Conservation (phyloP, 2,797 vertebrate species). For the Gadopsis marmoratus region DNA sequence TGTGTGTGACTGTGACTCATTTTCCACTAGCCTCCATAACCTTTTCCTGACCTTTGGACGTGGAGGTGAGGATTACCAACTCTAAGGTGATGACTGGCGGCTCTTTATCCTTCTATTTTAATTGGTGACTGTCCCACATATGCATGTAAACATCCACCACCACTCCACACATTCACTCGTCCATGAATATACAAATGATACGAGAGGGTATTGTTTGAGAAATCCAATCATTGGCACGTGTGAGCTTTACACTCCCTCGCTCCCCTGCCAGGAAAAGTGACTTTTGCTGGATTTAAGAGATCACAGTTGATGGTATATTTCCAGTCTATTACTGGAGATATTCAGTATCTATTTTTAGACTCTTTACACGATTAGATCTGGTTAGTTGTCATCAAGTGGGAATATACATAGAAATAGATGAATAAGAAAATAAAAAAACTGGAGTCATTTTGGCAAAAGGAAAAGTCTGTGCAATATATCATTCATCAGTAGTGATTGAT, state of each 20-base stretch:
- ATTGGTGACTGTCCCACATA: slow-evolving; percentile 18
- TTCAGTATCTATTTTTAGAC: slow-evolving; percentile 58
- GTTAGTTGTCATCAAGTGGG: slow-evolving; percentile 5
- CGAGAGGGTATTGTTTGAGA: slow-evolving; percentile 20
- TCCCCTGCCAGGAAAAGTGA: slow-evolving; percentile 56
- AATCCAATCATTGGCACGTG: slow-evolving; percentile 4
- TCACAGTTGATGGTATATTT: slow-evolving; percentile 43
- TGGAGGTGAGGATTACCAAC: slow-evolving; percentile 70
- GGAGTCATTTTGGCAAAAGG: slow-evolving; percentile 7
- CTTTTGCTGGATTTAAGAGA: slow-evolving; percentile 62
- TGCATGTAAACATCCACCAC: background rate
- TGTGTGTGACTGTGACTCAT: slow-evolving; percentile 74
- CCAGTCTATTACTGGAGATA: slow-evolving; percentile 43
- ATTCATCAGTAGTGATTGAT: slow-evolving; percentile 42
- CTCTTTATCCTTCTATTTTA: slow-evolving; percentile 62
- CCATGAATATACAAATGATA: slow-evolving; percentile 22
- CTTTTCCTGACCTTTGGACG: slow-evolving; percentile 65
- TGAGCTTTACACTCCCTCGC: slow-evolving; percentile 47
- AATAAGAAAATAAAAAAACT: background rate
- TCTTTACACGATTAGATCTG: slow-evolving; percentile 13
- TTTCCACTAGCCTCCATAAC: slow-evolving; percentile 74
- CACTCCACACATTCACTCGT: background rate
- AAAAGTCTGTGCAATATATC: background rate
- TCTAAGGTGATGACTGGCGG: slow-evolving; percentile 64
- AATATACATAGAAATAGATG: background rate